Evolutionary conservation across 92 coral and sea anemone species (phyloP).

Genomic region (Zoanthus sociatus): DNA sequence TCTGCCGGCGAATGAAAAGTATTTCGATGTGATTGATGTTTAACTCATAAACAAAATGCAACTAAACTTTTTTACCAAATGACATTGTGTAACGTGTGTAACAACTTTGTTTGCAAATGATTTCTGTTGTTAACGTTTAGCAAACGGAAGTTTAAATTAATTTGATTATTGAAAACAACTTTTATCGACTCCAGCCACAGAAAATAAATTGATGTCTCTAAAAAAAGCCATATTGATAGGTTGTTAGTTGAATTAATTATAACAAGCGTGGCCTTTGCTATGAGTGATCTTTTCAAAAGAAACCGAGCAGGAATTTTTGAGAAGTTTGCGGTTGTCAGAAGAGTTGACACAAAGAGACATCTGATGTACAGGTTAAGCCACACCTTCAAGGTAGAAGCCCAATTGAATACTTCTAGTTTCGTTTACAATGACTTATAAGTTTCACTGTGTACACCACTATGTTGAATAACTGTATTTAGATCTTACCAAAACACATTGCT

Average conservation of each 20-base stretch:
- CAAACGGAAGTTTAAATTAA: not conserved
- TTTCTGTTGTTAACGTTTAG: not conserved
- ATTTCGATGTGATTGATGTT: not conserved
- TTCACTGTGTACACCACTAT: constrained; percentile 4
- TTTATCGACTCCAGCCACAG: not conserved
- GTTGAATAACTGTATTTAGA: not conserved
- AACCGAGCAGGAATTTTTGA: not conserved
- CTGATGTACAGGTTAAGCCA: not conserved
- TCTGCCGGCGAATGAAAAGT: not conserved
- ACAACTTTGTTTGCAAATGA: not conserved
- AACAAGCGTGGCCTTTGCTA: not conserved
- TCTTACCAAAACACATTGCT: not conserved
- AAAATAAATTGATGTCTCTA: not conserved
- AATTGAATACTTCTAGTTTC: not conserved
- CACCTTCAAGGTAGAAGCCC: constrained; percentile 20
- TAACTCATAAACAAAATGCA: not conserved
- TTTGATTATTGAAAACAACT: not conserved
- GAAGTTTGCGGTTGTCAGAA: constrained; percentile 12
- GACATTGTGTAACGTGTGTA: not conserved
- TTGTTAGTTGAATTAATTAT: not conserved
- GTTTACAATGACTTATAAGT: constrained; percentile 21
- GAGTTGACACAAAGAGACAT: constrained; percentile 2
- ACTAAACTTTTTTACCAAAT: constrained; percentile 2
- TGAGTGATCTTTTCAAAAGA: constrained; percentile 1
- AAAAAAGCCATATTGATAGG: not conserved